Conservation (phyloP, 2,797 vertebrate species). For the Austrolebias charrua region DNA sequence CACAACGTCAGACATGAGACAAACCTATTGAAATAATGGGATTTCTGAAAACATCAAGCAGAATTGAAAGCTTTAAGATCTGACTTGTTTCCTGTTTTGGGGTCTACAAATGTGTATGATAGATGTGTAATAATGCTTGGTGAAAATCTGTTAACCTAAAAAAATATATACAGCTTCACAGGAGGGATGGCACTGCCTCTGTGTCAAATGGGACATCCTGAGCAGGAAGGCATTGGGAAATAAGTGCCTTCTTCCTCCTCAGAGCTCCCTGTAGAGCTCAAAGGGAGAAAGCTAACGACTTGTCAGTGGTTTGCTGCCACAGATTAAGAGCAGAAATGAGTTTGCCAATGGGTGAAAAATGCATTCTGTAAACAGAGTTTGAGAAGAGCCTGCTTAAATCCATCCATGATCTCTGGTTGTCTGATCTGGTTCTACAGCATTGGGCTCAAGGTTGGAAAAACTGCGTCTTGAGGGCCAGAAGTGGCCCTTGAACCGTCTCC, state of each 20-base stretch:
- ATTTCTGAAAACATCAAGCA: constrained; percentile 17
- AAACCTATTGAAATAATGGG: constrained; percentile 19
- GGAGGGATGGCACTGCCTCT: constrained; percentile 29
- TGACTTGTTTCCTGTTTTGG: not conserved
- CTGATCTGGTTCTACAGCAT: not conserved
- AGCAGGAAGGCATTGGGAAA: constrained; percentile 57
- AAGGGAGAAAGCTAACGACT: constrained; percentile 60
- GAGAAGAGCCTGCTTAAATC: constrained; percentile 47
- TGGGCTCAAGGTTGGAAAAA: constrained; percentile 4
- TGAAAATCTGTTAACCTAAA: constrained; percentile 11
- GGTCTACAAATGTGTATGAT: not conserved
- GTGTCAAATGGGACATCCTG: constrained; percentile 56
- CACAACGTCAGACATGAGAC: constrained; percentile 6
- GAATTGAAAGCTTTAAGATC: constrained; percentile 9
- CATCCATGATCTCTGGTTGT: constrained; percentile 12
- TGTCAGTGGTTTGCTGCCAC: constrained; percentile 49
- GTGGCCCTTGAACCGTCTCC: too few relatives aligned
- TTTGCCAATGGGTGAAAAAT: constrained; percentile 53
- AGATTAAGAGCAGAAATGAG: constrained; percentile 58
- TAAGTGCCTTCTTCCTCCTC: constrained; percentile 44
- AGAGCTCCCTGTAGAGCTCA: constrained; percentile 25
- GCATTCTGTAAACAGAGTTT: constrained; percentile 66
- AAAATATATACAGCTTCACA: constrained; percentile 1
- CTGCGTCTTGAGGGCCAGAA: too few relatives aligned
- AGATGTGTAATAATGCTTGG: not conserved